phyloP scores from a whole-genome alignment of 2,797 vertebrate genomes.

The Petrocephalus schoutedeni region DNA sequence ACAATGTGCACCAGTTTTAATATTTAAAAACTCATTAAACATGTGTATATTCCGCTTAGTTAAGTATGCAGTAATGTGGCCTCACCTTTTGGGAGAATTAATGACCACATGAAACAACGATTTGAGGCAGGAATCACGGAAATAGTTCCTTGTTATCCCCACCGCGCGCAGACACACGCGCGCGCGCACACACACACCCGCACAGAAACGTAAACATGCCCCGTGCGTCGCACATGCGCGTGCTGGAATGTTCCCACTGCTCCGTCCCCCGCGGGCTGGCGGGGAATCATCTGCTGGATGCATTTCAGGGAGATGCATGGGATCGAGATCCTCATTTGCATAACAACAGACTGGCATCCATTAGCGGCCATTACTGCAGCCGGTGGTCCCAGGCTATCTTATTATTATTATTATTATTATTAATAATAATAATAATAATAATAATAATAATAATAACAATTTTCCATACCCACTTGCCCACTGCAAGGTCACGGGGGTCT shows the following conservation, averaged over 20 bases:
- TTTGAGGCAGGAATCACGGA: constrained; percentile 10
- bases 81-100: constrained; percentile 53
- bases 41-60: constrained; percentile 79
- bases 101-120: constrained; percentile 44
- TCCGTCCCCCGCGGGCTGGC: neutral
- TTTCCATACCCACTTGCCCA: too few relatives aligned
- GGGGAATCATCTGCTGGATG: constrained; percentile 55
- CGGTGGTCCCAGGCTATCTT: constrained; percentile 50
- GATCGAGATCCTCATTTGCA: constrained; percentile 66
- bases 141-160: constrained; percentile 31
- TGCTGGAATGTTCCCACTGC: constrained; percentile 24
- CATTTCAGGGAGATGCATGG: constrained; percentile 56
- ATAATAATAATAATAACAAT: too few relatives aligned
- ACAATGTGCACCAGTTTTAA: constrained; percentile 78
- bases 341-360: constrained; percentile 58
- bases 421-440: neutral
- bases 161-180: too few relatives aligned
- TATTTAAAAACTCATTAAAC: constrained; percentile 90
- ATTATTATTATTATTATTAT: neutral
- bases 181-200: constrained; percentile 20
- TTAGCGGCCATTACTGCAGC: constrained; percentile 45
- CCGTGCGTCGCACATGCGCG: neutral
- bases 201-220: constrained; percentile 27
- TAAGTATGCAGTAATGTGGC: constrained; percentile 44
- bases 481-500: too few relatives aligned